phyloP scores from a whole-genome alignment of 2,888 invertebrate genomes.

The Anoncus sp. region DNA sequence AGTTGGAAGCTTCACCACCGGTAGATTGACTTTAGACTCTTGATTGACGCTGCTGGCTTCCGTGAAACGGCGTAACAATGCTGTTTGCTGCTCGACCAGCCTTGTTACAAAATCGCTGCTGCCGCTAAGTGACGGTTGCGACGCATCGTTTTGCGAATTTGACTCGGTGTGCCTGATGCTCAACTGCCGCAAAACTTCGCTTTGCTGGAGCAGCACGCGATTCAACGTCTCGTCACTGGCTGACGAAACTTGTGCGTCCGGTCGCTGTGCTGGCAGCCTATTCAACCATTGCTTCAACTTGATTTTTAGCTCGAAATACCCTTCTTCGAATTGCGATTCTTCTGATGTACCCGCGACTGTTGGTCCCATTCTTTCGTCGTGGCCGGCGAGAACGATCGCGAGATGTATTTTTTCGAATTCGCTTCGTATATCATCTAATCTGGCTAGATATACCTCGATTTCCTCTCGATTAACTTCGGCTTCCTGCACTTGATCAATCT shows the following conservation, averaged over 20 bases:
- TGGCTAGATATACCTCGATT: slow-evolving; percentile 31
- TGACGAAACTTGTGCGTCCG: slow-evolving; percentile 1
- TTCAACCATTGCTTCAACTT: slow-evolving; percentile 36
- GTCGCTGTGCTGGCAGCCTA: slow-evolving; percentile 15
- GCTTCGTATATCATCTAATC: slow-evolving; percentile 36
- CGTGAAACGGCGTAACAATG: slow-evolving; percentile 29
- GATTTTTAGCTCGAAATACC: slow-evolving; percentile 45
- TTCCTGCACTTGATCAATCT: slow-evolving; percentile 6
- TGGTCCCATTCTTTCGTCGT: background rate
- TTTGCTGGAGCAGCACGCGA: slow-evolving; percentile 50
- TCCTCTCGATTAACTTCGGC: slow-evolving; percentile 5
- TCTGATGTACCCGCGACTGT: slow-evolving; percentile 18
- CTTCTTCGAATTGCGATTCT: slow-evolving; percentile 42
- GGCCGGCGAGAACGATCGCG: background rate
- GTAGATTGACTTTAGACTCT: slow-evolving; percentile 52
- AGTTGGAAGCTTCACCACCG: slow-evolving; percentile 14
- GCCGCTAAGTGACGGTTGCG: slow-evolving; percentile 19
- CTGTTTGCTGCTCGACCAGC: slow-evolving; percentile 40
- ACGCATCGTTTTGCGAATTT: background rate
- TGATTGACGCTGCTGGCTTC: slow-evolving; percentile 16
- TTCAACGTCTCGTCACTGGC: slow-evolving; percentile 27
- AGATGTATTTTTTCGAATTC: slow-evolving; percentile 31
- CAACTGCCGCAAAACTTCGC: slow-evolving; percentile 27
- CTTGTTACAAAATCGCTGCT: slow-evolving; percentile 37
- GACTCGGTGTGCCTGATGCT: background rate